Base-by-base conservation (phyloP, 2,113 vertebrate species). In the Pelusios castaneus region DNA sequence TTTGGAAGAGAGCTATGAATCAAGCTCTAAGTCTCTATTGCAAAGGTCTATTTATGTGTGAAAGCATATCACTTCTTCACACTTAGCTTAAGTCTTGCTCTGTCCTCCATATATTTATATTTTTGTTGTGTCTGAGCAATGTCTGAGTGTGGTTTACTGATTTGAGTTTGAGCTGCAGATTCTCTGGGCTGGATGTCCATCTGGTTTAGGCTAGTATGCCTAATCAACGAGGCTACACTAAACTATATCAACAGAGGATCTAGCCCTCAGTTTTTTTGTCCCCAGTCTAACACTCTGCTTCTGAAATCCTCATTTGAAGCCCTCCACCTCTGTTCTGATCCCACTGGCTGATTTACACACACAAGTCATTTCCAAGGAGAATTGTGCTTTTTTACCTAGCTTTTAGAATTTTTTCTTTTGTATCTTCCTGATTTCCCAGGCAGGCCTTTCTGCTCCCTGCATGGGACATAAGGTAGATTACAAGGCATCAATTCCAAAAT, bases 21-120 rank as follows among this genome's bases (percentile, higher is more conserved):
- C 70, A 38, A 70, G 63, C 38, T 0, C 0, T 10, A 77, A 79
- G 49, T 43, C 55, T 2, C 78, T 16, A 75, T 85, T 78, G 60
- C 60, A 89, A 85, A 90, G 31, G 38, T 43, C 11, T 0, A 56
- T 25, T 13, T 43, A 19, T 41, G n/a, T 73, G 5, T 1, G 4
- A 84, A 41, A 47, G 0, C 1, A 43, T 80, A 91, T 89, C 31
- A 89, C n/a, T 6, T 16, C 34, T 25, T 19, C 0, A 0, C 19
- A 41, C 76, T 27, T 70, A 77, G 70, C 38, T 8, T 82, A 84
- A 45, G 21, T 82, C 13, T 73, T 6, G 1, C 43, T 77, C 83
- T 79, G 19, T 43, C 10, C 24, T 43, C 78, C 73, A 84, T 8
- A 21, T 2, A 70, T 14, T 75, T 43, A 25, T 25, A 6, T 24